Percentiles rank a stretch among this genome's conserved stretches.
These are phyloP conservation scores for Cyclura pinguis DNA, from an alignment of 2,797 vertebrate genomes.

Conservation along the genomic window DNA sequence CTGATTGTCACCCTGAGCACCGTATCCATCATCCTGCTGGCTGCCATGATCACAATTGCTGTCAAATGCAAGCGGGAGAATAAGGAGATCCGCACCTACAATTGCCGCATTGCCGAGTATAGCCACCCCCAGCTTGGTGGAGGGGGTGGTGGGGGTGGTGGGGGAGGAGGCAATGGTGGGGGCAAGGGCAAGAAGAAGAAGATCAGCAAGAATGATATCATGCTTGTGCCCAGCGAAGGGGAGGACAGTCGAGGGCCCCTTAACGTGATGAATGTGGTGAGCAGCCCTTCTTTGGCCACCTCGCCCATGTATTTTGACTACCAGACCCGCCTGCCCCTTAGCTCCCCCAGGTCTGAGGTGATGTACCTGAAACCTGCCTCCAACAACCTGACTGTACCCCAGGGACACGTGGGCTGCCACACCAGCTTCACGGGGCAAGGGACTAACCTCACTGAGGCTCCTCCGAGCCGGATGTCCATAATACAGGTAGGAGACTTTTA, in stretches of 20 bases:
- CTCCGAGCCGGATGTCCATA: conserved; percentile 99
- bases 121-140: conserved; percentile 94
- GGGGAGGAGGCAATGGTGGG: conserved; percentile 73
- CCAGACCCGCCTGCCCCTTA: conserved; percentile 99
- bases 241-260: conserved; percentile 97
- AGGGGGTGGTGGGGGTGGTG: conserved; percentile 74
- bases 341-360: conserved; percentile 99
- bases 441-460: conserved; percentile 95
- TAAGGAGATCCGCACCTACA: conserved; percentile 99
- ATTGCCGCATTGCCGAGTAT: conserved; percentile 99
- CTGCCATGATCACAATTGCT: conserved; percentile 98
- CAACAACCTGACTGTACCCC: conserved; percentile 98
- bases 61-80: conserved; percentile 98
- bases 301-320: conserved; percentile 99
- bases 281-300: conserved; percentile 98
- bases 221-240: conserved; percentile 99
- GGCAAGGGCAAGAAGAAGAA: conserved; percentile 96
- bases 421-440: conserved; percentile 98
- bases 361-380: conserved; percentile 99
- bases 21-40: conserved; percentile 95
- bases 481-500: conserved; percentile 96
- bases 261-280: conserved; percentile 99
- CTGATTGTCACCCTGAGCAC: conserved; percentile 97
- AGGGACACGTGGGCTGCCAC: conserved; percentile 97
- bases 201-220: conserved; percentile 99